Conservation (phyloP, 2,113 vertebrate genomes). For the Noctilio leporinus region DNA sequence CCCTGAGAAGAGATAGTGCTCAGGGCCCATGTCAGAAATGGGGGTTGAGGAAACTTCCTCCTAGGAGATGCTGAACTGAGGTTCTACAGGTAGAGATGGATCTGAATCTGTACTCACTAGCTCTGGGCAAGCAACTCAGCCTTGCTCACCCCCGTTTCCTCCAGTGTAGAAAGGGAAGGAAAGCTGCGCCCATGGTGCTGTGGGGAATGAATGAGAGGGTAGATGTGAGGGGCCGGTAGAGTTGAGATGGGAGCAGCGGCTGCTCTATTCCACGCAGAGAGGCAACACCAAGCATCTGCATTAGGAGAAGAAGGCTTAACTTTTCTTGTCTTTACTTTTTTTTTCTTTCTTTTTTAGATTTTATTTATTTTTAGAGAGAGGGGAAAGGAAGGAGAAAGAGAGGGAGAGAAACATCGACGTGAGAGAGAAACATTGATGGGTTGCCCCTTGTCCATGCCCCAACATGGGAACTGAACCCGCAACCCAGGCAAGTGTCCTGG, state of each 20-base stretch:
- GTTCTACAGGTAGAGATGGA: background rate
- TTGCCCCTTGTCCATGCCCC: too few species aligned
- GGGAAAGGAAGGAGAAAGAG: too few species aligned
- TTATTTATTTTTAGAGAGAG: too few species aligned
- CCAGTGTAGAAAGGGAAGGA: background rate
- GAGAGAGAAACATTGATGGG: too few species aligned
- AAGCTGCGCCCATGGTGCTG: background rate
- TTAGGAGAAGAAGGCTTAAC: background rate
- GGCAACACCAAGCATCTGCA: fast-evolving
- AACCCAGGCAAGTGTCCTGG: too few species aligned
- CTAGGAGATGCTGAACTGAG: background rate
- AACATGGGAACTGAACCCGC: too few species aligned
- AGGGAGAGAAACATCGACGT: too few species aligned
- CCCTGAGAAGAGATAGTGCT: background rate
- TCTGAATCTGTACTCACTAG: background rate
- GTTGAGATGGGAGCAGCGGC: background rate
- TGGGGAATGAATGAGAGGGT: background rate
- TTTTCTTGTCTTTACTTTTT: background rate
- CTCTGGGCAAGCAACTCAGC: background rate
- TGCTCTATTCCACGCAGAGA: background rate
- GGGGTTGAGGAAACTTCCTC: background rate
- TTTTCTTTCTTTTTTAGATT: background rate
- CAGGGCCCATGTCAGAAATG: background rate
- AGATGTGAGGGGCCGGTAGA: background rate
- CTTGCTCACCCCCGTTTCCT: background rate